Evolutionary conservation across 2,797 vertebrate species (phyloP).

Genomic region (Tenualosa ilisha): DNA sequence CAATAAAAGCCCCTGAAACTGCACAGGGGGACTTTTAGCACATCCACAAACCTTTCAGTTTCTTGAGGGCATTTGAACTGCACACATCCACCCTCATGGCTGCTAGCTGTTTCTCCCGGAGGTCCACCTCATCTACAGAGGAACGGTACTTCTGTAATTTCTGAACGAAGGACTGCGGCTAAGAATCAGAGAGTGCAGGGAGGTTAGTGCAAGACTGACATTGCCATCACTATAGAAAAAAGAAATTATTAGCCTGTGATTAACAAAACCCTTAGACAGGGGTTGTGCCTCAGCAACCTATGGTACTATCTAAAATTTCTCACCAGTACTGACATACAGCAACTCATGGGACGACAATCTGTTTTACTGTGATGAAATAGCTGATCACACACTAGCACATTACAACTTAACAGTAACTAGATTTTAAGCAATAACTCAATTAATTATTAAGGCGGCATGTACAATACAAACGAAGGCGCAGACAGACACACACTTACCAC

Average conservation of each 20-base stretch:
- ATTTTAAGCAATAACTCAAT: too few relatives aligned
- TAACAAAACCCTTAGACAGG: too few relatives aligned
- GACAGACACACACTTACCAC: constrained; percentile 78
- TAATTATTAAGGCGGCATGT: too few relatives aligned
- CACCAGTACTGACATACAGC: too few relatives aligned
- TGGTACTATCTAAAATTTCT: too few relatives aligned
- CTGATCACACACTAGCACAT: too few relatives aligned
- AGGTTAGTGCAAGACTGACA: background rate
- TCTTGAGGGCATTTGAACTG: constrained; percentile 90
- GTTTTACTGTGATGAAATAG: too few relatives aligned
- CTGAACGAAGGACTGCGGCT: constrained; percentile 91
- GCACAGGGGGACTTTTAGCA: too few relatives aligned
- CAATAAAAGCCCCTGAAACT: background rate
- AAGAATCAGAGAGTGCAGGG: constrained; percentile 2
- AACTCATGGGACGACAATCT: too few relatives aligned
- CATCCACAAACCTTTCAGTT: constrained; percentile 85
- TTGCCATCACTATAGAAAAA: background rate
- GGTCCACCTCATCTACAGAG: constrained; percentile 87
- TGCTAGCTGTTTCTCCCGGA: constrained; percentile 93
- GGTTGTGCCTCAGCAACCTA: too few relatives aligned
- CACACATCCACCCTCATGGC: constrained; percentile 95
- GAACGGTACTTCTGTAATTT: constrained; percentile 85
- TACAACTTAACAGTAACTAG: too few relatives aligned
- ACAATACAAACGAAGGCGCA: background rate
- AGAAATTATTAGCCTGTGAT: too few relatives aligned